phyloP scores from a whole-genome alignment of 2,113 vertebrate species.

The Triplophysa rosa region DNA sequence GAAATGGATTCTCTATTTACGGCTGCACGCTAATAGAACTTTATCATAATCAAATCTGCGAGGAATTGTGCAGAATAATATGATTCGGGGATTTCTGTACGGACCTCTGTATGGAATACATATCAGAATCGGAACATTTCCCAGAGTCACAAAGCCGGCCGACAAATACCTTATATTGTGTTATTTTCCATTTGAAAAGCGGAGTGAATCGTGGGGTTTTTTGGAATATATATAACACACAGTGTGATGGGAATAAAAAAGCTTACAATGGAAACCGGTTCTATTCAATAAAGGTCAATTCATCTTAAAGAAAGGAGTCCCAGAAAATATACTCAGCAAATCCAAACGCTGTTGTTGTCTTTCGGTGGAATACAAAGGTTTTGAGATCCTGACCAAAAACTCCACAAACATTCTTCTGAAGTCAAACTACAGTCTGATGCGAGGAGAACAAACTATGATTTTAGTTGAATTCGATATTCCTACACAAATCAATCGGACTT shows the following conservation, averaged over 20 bases:
- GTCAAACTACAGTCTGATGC: too few relatives aligned
- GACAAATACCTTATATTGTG: slow-evolving; percentile 56
- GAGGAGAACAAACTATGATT: too few relatives aligned
- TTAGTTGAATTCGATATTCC: too few relatives aligned
- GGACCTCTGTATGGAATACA: slow-evolving; percentile 84
- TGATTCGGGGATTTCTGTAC: neutral
- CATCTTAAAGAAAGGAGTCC: neutral
- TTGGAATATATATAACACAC: slow-evolving; percentile 46
- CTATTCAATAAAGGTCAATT: neutral
- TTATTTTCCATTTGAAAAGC: slow-evolving; percentile 60
- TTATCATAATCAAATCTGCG: slow-evolving; percentile 74
- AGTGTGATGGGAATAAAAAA: slow-evolving; percentile 47
- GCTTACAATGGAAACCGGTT: slow-evolving; percentile 56
- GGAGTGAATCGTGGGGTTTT: slow-evolving; percentile 44
- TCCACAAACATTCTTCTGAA: too few relatives aligned
- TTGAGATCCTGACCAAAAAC: too few relatives aligned
- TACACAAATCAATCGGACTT: too few relatives aligned
- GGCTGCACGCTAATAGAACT: slow-evolving; percentile 67
- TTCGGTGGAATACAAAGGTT: too few relatives aligned
- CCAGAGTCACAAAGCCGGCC: slow-evolving; percentile 47
- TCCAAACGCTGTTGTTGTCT: too few relatives aligned
- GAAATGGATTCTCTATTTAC: slow-evolving; percentile 71
- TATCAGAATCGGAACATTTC: slow-evolving; percentile 76
- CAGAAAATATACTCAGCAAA: neutral
- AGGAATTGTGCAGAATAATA: slow-evolving; percentile 75